phyloP scores from a whole-genome alignment of 2,888 invertebrate genomes.

The Salticus scenicus region DNA sequence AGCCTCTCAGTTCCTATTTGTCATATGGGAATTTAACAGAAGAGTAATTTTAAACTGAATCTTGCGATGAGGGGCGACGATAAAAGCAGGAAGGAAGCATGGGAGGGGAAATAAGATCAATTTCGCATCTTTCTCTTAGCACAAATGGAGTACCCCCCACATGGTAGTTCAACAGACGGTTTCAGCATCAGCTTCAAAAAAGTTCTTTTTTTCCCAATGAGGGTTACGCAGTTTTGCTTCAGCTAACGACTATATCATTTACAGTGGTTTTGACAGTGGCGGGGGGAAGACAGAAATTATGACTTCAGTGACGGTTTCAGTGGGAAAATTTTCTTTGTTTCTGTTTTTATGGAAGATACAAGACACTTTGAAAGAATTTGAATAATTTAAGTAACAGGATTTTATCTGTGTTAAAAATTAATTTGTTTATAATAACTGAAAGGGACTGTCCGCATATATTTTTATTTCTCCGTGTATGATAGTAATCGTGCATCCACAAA shows the following conservation, averaged over 20 bases:
- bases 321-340: no score
- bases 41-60: slow-evolving; percentile 40
- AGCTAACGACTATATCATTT: slow-evolving; percentile 41
- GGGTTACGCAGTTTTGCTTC: slow-evolving; percentile 19
- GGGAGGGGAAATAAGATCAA: neutral
- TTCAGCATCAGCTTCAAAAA: slow-evolving; percentile 45
- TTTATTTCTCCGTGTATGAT: no score
- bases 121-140: neutral
- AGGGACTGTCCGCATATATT: no score
- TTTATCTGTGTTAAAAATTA: no score
- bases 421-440: no score
- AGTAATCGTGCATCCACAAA: no score
- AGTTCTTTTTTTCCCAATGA: slow-evolving; percentile 24
- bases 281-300: neutral
- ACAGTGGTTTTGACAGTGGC: slow-evolving; percentile 38
- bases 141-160: slow-evolving; percentile 18
- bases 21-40: no score
- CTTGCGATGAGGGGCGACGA: neutral
- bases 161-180: slow-evolving; percentile 30
- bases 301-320: no score
- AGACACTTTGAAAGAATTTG: no score
- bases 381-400: no score
- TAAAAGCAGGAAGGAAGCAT: neutral
- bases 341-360: no score
- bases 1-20: no score